phyloP scores from a whole-genome alignment of 2,113 vertebrate genomes.

The Brevimyrus niger region DNA sequence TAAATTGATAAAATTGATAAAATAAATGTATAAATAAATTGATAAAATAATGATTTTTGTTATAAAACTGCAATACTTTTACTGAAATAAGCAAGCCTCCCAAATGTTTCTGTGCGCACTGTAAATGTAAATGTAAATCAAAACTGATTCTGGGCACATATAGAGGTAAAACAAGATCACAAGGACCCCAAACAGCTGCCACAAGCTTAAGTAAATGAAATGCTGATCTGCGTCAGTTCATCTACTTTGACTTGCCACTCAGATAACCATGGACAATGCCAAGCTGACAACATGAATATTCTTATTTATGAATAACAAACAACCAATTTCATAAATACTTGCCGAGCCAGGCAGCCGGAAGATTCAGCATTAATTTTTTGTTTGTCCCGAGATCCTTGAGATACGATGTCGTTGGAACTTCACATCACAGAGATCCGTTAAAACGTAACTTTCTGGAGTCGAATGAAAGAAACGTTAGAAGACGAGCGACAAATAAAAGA shows the following conservation, averaged over 20 bases:
- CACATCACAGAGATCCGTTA: neutral
- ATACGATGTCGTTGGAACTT: neutral
- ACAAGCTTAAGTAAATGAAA: neutral
- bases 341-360: neutral
- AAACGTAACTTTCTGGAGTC: neutral
- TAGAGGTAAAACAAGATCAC: neutral
- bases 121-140: neutral
- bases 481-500: neutral
- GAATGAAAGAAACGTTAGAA: neutral
- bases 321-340: neutral
- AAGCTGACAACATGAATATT: neutral
- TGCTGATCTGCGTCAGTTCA: neutral
- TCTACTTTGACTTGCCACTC: neutral
- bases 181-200: neutral
- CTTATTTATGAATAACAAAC: slow-evolving; percentile 6
- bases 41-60: neutral
- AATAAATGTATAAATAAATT: neutral
- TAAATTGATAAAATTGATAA: neutral
- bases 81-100: neutral
- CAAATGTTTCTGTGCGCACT: neutral
- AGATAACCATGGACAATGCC: neutral
- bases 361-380: neutral
- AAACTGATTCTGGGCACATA: neutral
- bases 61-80: neutral
- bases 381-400: neutral